Evolutionary conservation across 2,888 invertebrate genomes (phyloP), one percentile per base, ranked within the genome.

Genomic region (Epirrhoe tristata): DNA sequence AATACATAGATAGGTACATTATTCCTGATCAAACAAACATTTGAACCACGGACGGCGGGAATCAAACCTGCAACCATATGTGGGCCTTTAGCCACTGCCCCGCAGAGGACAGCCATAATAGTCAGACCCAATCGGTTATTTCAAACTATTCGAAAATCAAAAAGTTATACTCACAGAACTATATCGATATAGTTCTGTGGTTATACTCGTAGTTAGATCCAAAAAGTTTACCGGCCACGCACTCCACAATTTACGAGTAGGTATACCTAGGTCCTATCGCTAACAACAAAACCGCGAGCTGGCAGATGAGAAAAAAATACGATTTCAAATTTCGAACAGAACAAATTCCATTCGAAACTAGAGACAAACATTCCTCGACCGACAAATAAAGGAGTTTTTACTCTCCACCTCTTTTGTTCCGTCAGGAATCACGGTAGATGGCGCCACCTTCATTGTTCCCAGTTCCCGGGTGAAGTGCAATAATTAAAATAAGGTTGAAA

Each of bases 341-440:
- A 46, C 46, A 46, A 46, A 39, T 39, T 39, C 39, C 6, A 39
- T 8, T 58, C 14, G 36, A 52, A 57, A 63, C 53, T 53, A 53
- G 46, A 51, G 50, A 56, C 62, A 63, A 56, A 52, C 46, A 63
- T 46, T 46, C 14, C 58, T 46, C 32, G 24, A 24, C 34, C 46
- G 24, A 48, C 46, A 39, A 59, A 64, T 55, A 61, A 61, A 51
- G 53, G 53, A 58, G 39, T 46, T 46, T 34, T 10, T 46, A 46
- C 46, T n/a, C 6, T 46, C 46, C 24, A 43, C 31, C 32, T 36
- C 50, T 24, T 58, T 64, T 64, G 63, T 64, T 51, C 12, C 34
- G 14, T 31, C 64, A 59, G 59, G 65, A 66, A 61, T 46, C 60
- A 66, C 60, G 52, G 66, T 57, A 55, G 59, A 39, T 55, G 66